A percentile compares a stretch with the other conserved stretches of the same genome.
Evolutionary conservation across 2,113 vertebrate species (phyloP).

Genomic region (Saimiri boliviensis): DNA sequence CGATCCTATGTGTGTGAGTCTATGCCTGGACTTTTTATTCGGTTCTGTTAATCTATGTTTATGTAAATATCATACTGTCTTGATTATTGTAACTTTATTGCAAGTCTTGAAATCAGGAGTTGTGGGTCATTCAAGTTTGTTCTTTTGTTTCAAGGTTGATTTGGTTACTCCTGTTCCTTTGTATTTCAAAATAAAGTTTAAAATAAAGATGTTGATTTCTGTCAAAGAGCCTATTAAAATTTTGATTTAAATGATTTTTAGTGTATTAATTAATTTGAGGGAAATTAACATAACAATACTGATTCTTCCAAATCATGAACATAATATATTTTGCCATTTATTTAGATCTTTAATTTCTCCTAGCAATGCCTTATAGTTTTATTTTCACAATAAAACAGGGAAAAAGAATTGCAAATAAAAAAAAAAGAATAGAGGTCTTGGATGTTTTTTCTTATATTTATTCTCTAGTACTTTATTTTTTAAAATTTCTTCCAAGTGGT

Average conservation of each 20-base stretch:
- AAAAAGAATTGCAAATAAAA: too few relatives aligned
- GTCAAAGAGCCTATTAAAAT: not conserved
- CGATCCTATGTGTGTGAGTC: not conserved
- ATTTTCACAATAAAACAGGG: too few relatives aligned
- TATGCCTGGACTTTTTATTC: not conserved
- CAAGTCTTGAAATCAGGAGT: not conserved
- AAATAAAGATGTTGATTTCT: not conserved
- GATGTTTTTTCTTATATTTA: not conserved
- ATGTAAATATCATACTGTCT: not conserved
- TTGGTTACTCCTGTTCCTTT: not conserved
- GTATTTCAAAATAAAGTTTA: not conserved
- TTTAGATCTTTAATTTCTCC: not conserved
- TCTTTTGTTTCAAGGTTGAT: not conserved
- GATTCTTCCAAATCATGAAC: not conserved
- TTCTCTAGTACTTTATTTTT: not conserved
- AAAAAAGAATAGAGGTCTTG: not conserved
- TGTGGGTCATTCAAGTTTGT: not conserved
- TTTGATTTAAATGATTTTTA: not conserved
- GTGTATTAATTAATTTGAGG: not conserved
- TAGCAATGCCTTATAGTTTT: not conserved
- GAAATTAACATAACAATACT: not conserved
- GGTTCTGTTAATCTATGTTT: not conserved
- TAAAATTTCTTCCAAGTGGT: not conserved
- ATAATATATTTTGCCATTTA: not conserved
- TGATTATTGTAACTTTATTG: not conserved